Evolutionary conservation across 2,888 invertebrate species (phyloP).

Genomic region (Lypha dubia): DNA sequence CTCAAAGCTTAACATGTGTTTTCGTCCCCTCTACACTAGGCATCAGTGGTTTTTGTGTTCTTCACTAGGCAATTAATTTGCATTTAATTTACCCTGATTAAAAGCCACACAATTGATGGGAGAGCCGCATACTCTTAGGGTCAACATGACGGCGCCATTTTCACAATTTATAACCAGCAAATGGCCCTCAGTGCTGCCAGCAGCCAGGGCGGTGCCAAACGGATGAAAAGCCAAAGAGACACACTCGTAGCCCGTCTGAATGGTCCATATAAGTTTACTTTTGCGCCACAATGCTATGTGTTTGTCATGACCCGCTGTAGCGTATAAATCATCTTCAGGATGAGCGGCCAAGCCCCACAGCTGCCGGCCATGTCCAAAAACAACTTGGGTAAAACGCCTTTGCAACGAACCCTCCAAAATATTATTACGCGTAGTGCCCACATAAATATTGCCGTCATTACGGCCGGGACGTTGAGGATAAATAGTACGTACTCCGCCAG

Average conservation of each 20-base stretch:
- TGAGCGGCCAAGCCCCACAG: slow-evolving; percentile 94
- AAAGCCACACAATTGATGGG: slow-evolving; percentile 93
- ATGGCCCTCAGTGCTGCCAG: slow-evolving; percentile 95
- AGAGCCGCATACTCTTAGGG: slow-evolving; percentile 93
- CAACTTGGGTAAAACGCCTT: slow-evolving; percentile 92
- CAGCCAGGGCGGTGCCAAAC: slow-evolving; percentile 92
- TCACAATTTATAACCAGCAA: slow-evolving; percentile 93
- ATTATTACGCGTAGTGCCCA: slow-evolving; percentile 94
- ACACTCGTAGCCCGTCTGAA: slow-evolving; percentile 95
- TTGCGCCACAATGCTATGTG: slow-evolving; percentile 95
- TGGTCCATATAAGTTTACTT: slow-evolving; percentile 93
- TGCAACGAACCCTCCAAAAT: slow-evolving; percentile 95
- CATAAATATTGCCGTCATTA: slow-evolving; percentile 95
- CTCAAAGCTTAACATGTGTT: too few species aligned
- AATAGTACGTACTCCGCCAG: slow-evolving; percentile 94
- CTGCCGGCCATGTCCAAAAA: slow-evolving; percentile 94
- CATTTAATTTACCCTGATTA: slow-evolving; percentile 88
- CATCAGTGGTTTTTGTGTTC: too few species aligned
- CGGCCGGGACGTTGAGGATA: slow-evolving; percentile 94
- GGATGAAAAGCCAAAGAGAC: slow-evolving; percentile 94
- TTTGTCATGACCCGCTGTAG: slow-evolving; percentile 96
- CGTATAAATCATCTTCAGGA: slow-evolving; percentile 95
- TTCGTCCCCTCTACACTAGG: too few species aligned
- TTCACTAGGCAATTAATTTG: too few species aligned
- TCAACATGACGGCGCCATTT: slow-evolving; percentile 92